Conservation (phyloP, 2,113 vertebrate genomes). For the Poeciliopsis occidentalis region DNA sequence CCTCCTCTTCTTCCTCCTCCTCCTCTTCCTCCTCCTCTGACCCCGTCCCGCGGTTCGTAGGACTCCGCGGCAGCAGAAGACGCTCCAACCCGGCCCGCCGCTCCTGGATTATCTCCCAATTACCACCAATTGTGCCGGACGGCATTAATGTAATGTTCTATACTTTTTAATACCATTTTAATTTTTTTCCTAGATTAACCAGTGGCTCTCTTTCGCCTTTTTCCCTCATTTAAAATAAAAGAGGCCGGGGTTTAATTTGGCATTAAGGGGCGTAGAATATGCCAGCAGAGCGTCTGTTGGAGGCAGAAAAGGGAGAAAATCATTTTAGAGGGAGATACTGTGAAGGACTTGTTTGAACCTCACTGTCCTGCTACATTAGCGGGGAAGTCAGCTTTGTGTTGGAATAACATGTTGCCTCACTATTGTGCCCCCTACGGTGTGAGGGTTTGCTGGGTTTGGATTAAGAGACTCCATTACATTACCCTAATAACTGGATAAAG, state of each 20-base stretch:
- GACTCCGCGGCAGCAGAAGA: conserved; percentile 67
- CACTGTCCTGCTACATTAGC: conserved; percentile 74
- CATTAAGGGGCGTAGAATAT: conserved; percentile 80
- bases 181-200: conserved; percentile 66
- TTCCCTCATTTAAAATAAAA: conserved; percentile 83
- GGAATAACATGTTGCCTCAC: conserved; percentile 74
- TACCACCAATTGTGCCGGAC: conserved; percentile 83
- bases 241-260: conserved; percentile 82
- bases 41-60: conserved; percentile 71
- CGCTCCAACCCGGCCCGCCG: conserved; percentile 75
- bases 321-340: conserved; percentile 81
- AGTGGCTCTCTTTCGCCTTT: conserved; percentile 76
- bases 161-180: conserved; percentile 81
- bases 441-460: conserved; percentile 75
- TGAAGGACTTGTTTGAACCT: conserved; percentile 83
- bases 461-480: conserved; percentile 80
- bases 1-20: conserved; percentile 55
- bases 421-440: conserved; percentile 75
- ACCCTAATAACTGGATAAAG: conserved; percentile 81
- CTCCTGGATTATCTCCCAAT: conserved; percentile 85
- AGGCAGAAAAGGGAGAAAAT: conserved; percentile 76
- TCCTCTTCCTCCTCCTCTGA: conserved; percentile 69
- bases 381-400: conserved; percentile 67
- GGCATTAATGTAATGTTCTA: conserved; percentile 81
- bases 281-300: conserved; percentile 77